Base-by-base conservation (phyloP, 2,113 vertebrate species). In the Xiphophorus hellerii region DNA sequence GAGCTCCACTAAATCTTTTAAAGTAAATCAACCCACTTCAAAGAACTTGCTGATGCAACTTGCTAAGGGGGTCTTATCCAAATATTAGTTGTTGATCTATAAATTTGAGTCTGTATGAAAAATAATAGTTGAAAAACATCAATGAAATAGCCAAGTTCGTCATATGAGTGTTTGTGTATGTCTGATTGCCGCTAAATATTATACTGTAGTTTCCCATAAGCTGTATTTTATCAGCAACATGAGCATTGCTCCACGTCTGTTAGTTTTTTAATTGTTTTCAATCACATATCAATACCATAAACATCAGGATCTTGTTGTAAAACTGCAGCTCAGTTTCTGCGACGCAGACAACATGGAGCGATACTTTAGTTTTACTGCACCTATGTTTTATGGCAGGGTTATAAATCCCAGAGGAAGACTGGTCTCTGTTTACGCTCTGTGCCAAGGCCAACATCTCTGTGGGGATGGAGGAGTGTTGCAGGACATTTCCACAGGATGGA, bases 401-500 rank as follows among this genome's bases (percentile, higher is more conserved):
- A 54, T 37, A 74, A 65, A 28, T 62, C 27, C 31, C 61, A 28
- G 28, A 72, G 0, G n/a, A 20, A 66, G 35, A 17, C 9, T n/a
- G 61, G 30, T 60, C 22, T 69, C 63, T 66, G 58, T 76, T 76
- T 58, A 0, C 79, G 11, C 28, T 35, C 62, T 44, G 8, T 31
- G 39, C 15, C 75, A 68, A 86, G 84, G 80, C 71, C 71, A 48
- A n/a, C 12, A 42, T 76, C 31, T 69, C 69, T 58, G 30, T 44
- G 48, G 73, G 62, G 62, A 65, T 25, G 72, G 25, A 3, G 14
- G 1, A 25, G 77, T 81, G 73, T 78, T 81, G 75, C 54, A 25
- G 61, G 84, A 87, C 79, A 71, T 81, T 84, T 89, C 79, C 86
- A 62, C 77, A 77, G 83, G 80, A 87, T 77, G 74, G 31, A 27